phyloP scores from a whole-genome alignment of 2,113 vertebrate genomes.

The Myotis yumanensis region DNA sequence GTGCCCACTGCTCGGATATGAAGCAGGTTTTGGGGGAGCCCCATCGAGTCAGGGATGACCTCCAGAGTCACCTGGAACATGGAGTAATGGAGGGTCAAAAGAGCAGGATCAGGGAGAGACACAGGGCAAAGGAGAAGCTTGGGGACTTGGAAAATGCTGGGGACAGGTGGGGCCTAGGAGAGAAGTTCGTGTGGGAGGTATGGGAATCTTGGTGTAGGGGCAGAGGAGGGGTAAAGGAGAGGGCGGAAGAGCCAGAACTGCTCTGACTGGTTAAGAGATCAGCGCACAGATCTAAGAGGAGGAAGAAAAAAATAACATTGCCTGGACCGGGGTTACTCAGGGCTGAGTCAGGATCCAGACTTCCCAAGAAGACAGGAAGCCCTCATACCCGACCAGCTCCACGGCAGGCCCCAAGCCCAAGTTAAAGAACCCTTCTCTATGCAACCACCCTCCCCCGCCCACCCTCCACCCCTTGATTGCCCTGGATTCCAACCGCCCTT shows the following conservation, averaged over 20 bases:
- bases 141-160: background rate
- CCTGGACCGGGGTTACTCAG: background rate
- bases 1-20: constrained; percentile 87
- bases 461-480: background rate
- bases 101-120: background rate
- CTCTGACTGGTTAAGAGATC: background rate
- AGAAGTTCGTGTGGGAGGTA: background rate
- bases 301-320: background rate
- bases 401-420: background rate
- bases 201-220: background rate
- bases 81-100: background rate
- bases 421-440: background rate
- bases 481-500: background rate
- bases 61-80: constrained; percentile 85
- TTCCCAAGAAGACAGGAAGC: background rate
- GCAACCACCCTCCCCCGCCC: background rate
- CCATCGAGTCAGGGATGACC: constrained; percentile 82
- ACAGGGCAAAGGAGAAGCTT: background rate
- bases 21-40: constrained; percentile 83
- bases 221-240: background rate
- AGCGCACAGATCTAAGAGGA: background rate
- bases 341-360: background rate
- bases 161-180: background rate
- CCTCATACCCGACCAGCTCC: background rate
- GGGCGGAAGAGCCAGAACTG: background rate